A percentile compares a stretch with the other conserved stretches of the same genome.
Conservation (phyloP, 2,888 invertebrate genomes). For the Ichneumoninae sp. region DNA sequence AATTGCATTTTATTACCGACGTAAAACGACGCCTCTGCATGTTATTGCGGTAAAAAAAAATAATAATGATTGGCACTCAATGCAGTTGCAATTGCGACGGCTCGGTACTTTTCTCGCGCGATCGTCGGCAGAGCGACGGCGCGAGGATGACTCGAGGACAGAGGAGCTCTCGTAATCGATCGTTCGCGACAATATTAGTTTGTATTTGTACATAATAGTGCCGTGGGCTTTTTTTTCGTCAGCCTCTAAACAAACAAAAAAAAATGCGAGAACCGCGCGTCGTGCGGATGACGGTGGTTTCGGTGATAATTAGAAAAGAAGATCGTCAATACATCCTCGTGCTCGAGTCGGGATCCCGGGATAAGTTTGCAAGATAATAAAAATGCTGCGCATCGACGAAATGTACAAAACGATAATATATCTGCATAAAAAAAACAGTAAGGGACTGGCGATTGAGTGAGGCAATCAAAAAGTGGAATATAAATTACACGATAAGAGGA, state of each 20-base stretch:
- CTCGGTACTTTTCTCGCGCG: conserved; percentile 1
- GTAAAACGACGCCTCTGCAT: not conserved
- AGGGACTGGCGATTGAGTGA: conserved; percentile 3
- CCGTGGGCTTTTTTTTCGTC: conserved; percentile 42
- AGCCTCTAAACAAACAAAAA: conserved; percentile 18
- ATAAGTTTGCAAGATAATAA: conserved; percentile 1
- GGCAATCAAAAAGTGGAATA: conserved; percentile 29
- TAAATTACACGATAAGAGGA: not conserved
- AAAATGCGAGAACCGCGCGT: conserved; percentile 31
- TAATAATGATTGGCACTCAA: not conserved
- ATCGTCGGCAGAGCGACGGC: conserved; percentile 12
- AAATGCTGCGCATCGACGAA: conserved; percentile 26
- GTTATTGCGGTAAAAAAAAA: not conserved
- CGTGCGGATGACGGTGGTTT: not conserved
- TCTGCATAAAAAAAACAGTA: conserved; percentile 1
- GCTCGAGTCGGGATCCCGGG: conserved; percentile 39
- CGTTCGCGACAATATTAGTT: conserved; percentile 63
- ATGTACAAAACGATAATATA: conserved; percentile 47
- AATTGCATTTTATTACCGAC: conserved; percentile 23
- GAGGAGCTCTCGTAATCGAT: conserved; percentile 40
- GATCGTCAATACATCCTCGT: conserved; percentile 32
- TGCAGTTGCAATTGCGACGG: conserved; percentile 2
- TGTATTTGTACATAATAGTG: conserved; percentile 66
- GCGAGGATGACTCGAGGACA: conserved; percentile 41
- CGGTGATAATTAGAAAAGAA: not conserved